Percentiles rank a stretch among this genome's conserved stretches.
Evolutionary conservation across 2,888 invertebrate species (phyloP).

Genomic region (Platycheirus rosarum): DNA sequence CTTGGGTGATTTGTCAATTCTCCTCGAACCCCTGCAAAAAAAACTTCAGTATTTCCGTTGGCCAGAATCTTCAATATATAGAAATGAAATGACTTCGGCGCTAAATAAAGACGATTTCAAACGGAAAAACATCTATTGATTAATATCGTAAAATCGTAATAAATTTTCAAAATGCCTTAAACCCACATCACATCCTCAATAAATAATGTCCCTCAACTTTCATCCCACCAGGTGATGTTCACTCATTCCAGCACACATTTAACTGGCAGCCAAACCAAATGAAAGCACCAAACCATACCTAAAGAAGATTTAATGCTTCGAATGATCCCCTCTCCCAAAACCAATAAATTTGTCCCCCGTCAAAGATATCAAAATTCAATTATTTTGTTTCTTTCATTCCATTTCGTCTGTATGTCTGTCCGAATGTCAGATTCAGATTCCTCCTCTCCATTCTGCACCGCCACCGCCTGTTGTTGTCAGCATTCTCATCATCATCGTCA

Average conservation of each 20-base stretch:
- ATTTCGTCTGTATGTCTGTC: slow-evolving; percentile 39
- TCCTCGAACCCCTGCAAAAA: too few relatives aligned
- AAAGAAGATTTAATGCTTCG: slow-evolving; percentile 65
- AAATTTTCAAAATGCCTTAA: slow-evolving; percentile 45
- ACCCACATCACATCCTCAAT: slow-evolving; percentile 46
- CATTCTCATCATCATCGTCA: slow-evolving; percentile 32
- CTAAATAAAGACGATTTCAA: not conserved
- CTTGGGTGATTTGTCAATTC: too few relatives aligned
- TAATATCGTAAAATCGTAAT: slow-evolving; percentile 53
- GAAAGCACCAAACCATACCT: slow-evolving; percentile 16
- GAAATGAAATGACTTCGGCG: not conserved
- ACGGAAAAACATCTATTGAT: slow-evolving; percentile 38
- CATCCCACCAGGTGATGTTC: slow-evolving; percentile 43
- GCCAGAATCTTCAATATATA: too few relatives aligned
- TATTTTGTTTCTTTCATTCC: slow-evolving; percentile 68
- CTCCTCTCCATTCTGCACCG: not conserved
- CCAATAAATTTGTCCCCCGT: slow-evolving; percentile 56
- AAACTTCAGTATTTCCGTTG: too few relatives aligned
- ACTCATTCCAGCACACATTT: slow-evolving; percentile 1
- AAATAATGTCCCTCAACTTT: slow-evolving; percentile 25
- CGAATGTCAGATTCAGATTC: not conserved
- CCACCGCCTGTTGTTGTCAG: slow-evolving; percentile 26
- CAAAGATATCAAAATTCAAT: slow-evolving; percentile 72
- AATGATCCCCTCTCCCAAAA: slow-evolving; percentile 47
- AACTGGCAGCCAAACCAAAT: slow-evolving; percentile 13